These are phyloP conservation scores for Scleropages formosus DNA, from an alignment of 2,797 vertebrate species.

Conservation along the genomic window DNA sequence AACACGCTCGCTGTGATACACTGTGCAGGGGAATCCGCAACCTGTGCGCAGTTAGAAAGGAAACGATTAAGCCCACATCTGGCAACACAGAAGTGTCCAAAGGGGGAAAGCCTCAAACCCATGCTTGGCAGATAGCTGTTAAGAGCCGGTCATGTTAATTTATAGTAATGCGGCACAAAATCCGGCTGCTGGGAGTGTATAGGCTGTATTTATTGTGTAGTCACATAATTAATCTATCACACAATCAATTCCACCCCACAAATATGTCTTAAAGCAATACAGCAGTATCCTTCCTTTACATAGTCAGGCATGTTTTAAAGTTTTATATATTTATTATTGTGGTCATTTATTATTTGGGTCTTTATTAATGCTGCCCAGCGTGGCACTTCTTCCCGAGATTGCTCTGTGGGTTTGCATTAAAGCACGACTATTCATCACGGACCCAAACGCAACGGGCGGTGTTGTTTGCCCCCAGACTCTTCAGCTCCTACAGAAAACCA, in stretches of 20 bases:
- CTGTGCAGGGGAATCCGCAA: not conserved
- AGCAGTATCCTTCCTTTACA: constrained; percentile 4
- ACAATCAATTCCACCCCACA: constrained; percentile 16
- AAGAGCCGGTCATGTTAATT: not conserved
- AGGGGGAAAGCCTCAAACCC: not conserved
- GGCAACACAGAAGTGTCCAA: not conserved
- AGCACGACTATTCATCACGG: constrained; percentile 23
- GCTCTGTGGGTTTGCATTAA: constrained; percentile 19
- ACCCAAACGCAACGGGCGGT: not conserved
- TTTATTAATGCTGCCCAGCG: constrained; percentile 11
- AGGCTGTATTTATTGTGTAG: constrained; percentile 3
- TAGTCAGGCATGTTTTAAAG: constrained; percentile 23
- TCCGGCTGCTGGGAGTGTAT: not conserved
- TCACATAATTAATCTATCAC: constrained; percentile 17
- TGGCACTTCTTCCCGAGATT: constrained; percentile 7
- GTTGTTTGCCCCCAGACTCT: not conserved
- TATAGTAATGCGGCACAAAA: not conserved
- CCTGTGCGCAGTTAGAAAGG: no score
- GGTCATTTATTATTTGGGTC: constrained; percentile 22
- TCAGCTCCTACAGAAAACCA: not conserved
- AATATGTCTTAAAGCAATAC: constrained; percentile 19
- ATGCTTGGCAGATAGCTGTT: not conserved
- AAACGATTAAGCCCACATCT: not conserved
- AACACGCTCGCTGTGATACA: not conserved
- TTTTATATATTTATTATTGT: constrained; percentile 26